Base-by-base conservation (phyloP, 2,888 invertebrate species). In the Cantharis flavilabris region DNA sequence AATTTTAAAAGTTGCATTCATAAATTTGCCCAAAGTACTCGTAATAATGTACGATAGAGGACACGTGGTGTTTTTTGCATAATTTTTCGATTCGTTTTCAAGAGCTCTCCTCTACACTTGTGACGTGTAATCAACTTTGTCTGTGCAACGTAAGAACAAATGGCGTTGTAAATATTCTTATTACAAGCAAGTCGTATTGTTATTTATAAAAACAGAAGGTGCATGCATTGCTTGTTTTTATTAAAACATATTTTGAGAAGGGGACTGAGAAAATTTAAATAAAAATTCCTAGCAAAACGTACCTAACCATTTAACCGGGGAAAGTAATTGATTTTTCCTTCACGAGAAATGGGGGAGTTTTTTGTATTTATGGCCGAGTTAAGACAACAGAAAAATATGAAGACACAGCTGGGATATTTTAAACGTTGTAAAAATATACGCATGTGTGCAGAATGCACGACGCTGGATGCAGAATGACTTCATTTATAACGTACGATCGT, bases 151-250 rank as follows among this genome's bases (percentile, higher is more conserved):
- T 78, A 76, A 76, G 79, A 79, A 81, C 75, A 85, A 86, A 84
- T 85, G 84, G 81, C 84, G 83, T 82, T 82, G 82, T 81, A 83
- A 84, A 83, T 83, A 82, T 80, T 80, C 80, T 80, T 81, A 83
- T 84, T 82, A 85, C 86, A 85, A 86, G 84, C 85, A 86, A 86
- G 85, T 86, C 86, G 84, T 84, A 82, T 83, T 84, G 85, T 85
- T 85, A 85, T 86, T 86, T 84, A 85, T 85, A 81, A 81, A 78
- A 76, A 81, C 81, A 82, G 81, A 82, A 76, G 79, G 80, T 82
- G 80, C 81, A 81, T 81, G 83, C 82, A 83, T 78, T 81, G 79
- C 78, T 82, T 80, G 80, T 78, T 81, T 85, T 85, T 84, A 84
- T 84, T 85, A 84, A 85, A 85, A 84, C 83, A 81, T 82, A 81